Evolutionary conservation across 2,888 invertebrate genomes (phyloP).

Genomic region (Luperina nickerlii): DNA sequence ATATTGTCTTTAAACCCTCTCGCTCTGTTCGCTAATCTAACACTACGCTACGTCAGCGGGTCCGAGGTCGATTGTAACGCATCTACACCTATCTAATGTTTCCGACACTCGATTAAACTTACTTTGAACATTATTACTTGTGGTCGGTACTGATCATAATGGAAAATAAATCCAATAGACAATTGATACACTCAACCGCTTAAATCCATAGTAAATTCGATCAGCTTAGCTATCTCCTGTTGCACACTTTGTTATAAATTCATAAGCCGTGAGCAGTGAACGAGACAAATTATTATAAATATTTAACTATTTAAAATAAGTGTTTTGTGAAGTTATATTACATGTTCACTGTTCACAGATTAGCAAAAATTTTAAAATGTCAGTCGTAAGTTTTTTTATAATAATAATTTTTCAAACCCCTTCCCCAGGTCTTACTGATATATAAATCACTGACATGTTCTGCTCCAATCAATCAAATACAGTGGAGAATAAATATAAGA

Average conservation of each 20-base stretch:
- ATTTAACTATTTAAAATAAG: slow-evolving; percentile 70
- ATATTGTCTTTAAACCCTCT: slow-evolving; percentile 91
- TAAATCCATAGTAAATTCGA: slow-evolving; percentile 90
- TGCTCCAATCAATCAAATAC: slow-evolving; percentile 84
- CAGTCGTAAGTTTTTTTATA: slow-evolving; percentile 80
- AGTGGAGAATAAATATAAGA: slow-evolving; percentile 92
- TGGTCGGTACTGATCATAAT: slow-evolving; percentile 84
- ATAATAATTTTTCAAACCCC: slow-evolving; percentile 67
- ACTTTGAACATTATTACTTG: slow-evolving; percentile 84
- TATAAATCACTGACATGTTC: slow-evolving; percentile 76
- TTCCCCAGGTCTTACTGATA: slow-evolving; percentile 70
- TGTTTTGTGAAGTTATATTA: slow-evolving; percentile 64
- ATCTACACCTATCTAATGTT: slow-evolving; percentile 83
- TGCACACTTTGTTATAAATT: slow-evolving; percentile 76
- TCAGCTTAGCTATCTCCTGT: slow-evolving; percentile 86
- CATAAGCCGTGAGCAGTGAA: slow-evolving; percentile 78
- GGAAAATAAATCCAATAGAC: slow-evolving; percentile 83
- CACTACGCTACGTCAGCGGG: slow-evolving; percentile 88
- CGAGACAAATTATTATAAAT: slow-evolving; percentile 65
- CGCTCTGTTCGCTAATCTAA: slow-evolving; percentile 90
- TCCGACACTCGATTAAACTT: slow-evolving; percentile 81
- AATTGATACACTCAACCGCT: slow-evolving; percentile 86
- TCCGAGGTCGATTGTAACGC: slow-evolving; percentile 86
- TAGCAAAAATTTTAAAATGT: slow-evolving; percentile 78
- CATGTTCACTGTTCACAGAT: slow-evolving; percentile 78